Conservation (phyloP, 2,113 vertebrate genomes). For the Nettapus auritus region DNA sequence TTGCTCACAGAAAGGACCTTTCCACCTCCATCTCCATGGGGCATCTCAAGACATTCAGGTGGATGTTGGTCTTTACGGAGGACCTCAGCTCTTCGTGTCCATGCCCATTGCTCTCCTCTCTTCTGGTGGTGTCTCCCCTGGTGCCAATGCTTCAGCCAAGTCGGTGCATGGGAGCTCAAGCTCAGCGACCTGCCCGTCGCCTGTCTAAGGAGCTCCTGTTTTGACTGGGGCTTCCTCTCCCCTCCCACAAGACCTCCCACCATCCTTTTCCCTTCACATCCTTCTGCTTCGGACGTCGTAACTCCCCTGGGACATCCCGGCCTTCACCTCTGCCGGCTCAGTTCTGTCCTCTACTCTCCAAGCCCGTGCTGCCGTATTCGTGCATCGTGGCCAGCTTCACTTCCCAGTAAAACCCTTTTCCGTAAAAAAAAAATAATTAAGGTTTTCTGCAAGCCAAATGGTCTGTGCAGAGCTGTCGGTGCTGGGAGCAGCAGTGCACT, state of each 20-base stretch:
- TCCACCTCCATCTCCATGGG: neutral
- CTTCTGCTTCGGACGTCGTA: neutral
- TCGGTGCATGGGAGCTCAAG: accelerated
- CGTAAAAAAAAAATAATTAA: neutral
- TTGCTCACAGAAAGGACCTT: neutral
- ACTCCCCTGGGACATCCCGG: neutral
- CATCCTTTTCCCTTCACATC: neutral
- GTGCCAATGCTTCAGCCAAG: neutral
- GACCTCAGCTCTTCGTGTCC: neutral
- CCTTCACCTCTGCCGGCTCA: neutral
- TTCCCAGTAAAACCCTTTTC: neutral
- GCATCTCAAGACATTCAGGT: neutral
- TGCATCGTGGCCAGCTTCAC: no score
- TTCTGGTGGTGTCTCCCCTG: neutral
- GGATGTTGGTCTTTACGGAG: neutral
- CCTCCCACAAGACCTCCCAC: neutral
- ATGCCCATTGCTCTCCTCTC: neutral
- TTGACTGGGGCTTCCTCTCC: neutral
- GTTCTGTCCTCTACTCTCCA: neutral
- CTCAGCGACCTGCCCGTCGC: neutral
- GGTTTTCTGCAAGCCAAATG: neutral
- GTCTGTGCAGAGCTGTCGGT: neutral
- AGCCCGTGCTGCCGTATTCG: neutral
- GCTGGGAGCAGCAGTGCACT: no score
- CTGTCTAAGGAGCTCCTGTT: neutral